Evolutionary conservation across 2,888 invertebrate genomes (phyloP), one percentile per base, ranked within the genome.

Genomic region (Linhomoeus sp.): DNA sequence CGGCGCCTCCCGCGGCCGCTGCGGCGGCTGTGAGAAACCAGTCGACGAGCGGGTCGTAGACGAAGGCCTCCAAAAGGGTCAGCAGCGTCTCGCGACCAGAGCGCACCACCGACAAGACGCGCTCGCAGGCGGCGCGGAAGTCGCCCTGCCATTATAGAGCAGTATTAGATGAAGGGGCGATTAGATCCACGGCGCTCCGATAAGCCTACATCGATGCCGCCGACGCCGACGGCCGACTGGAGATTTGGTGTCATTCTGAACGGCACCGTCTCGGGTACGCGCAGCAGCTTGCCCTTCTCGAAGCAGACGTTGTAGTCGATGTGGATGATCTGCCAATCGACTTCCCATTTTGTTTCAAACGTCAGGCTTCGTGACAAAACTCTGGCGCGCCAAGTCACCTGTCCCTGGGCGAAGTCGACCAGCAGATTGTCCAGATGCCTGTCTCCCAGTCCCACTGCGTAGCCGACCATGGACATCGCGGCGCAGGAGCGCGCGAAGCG

Each of bases 241-340:
- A 99, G 77, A 66, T 94, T 97, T 47, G 84, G 87, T 1, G 97
- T 94, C 76, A 99, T 77, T 55, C 97, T 74, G 70, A 94, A 99
- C 0, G 97, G 97, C 56, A 99, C 94, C 66, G 83, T 86, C 70
- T 99, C 97, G 0, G 97, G 97, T 15, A 99, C 90, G 3, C 90
- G 75, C 53, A 97, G 72, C 14, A 52, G 52, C n/a, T 48, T 49
- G 9, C 61, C 59, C 66, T 94, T 94, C 66, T 97, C 97, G 69
- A 99, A 99, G 67, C 94, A 94, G 54, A 99, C 87, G 67, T 97
- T 97, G 72, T 94, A 99, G 73, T 99, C 97, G 60, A 99, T 94
- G 69, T 99, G 97, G 43, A 97, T 84, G 54, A 97, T 70, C 71
- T 74, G 56, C 43, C 29, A 42, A 66, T 88, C 90, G 79, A 92